Conservation (phyloP, 2,113 vertebrate genomes). For the Myiozetetes cayanensis region DNA sequence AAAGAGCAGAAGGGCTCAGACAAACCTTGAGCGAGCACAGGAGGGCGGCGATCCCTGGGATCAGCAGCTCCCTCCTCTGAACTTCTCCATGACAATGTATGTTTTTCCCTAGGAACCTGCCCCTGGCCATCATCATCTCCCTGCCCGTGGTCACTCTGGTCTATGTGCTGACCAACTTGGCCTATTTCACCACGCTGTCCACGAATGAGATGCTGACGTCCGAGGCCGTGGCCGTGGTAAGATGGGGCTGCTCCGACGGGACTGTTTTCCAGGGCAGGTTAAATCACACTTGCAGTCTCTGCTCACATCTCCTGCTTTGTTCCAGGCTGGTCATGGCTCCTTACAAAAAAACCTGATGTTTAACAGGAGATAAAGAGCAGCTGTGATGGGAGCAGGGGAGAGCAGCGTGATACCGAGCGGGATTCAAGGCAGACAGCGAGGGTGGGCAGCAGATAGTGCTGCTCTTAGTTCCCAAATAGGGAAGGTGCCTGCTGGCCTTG, state of each 20-base stretch:
- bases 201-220: slow-evolving; percentile 86
- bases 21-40: accelerated
- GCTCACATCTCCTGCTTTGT: neutral
- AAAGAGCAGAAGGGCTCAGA: neutral
- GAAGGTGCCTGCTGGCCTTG: neutral
- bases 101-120: slow-evolving; percentile 84
- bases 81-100: neutral
- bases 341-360: neutral
- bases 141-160: slow-evolving; percentile 92
- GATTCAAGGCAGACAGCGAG: neutral
- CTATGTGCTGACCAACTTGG: slow-evolving; percentile 96
- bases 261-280: neutral
- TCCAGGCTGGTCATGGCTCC: neutral
- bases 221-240: slow-evolving; percentile 94
- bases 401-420: neutral
- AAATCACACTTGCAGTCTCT: neutral
- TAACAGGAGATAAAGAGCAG: neutral
- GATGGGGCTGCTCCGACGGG: neutral
- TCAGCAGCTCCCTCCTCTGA: neutral
- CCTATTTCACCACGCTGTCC: slow-evolving; percentile 95
- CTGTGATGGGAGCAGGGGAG: neutral
- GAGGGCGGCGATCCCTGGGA: neutral
- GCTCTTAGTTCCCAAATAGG: neutral
- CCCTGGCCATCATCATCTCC: slow-evolving; percentile 96
- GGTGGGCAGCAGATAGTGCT: neutral